Conservation (phyloP, 2,888 invertebrate species). For the Petrophora chlorosata region DNA sequence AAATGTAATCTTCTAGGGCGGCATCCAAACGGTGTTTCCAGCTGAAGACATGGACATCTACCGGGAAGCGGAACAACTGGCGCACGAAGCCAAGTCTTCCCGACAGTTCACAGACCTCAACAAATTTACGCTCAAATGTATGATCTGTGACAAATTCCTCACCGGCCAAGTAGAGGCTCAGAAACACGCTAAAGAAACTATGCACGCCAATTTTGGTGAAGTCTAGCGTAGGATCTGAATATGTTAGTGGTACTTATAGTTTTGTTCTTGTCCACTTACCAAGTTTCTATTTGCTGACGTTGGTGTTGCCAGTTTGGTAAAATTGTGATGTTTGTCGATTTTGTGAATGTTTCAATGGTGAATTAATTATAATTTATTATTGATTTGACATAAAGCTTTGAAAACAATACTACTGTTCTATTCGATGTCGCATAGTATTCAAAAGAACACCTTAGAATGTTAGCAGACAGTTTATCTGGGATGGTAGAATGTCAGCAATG, state of each 20-base stretch:
- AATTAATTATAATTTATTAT: too few species aligned
- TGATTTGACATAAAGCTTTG: too few species aligned
- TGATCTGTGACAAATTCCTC: constrained; percentile 89
- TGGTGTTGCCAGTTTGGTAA: background rate
- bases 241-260: constrained; percentile 1
- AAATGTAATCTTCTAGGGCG: constrained; percentile 80
- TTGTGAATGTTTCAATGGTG: too few species aligned
- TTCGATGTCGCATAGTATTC: too few species aligned
- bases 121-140: constrained; percentile 93
- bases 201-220: constrained; percentile 92
- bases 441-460: too few species aligned
- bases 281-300: constrained; percentile 2
- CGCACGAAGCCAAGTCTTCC: constrained; percentile 93
- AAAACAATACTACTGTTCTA: too few species aligned
- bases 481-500: too few species aligned
- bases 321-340: too few species aligned
- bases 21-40: constrained; percentile 91
- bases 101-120: constrained; percentile 95
- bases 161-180: constrained; percentile 93
- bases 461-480: too few species aligned
- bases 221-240: constrained; percentile 75
- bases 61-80: constrained; percentile 92
- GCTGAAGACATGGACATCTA: constrained; percentile 88
- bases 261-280: constrained; percentile 38
- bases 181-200: constrained; percentile 92